Base-by-base conservation (phyloP, 92 coral and sea anemone species). In the Micromussa lordhowensis region DNA sequence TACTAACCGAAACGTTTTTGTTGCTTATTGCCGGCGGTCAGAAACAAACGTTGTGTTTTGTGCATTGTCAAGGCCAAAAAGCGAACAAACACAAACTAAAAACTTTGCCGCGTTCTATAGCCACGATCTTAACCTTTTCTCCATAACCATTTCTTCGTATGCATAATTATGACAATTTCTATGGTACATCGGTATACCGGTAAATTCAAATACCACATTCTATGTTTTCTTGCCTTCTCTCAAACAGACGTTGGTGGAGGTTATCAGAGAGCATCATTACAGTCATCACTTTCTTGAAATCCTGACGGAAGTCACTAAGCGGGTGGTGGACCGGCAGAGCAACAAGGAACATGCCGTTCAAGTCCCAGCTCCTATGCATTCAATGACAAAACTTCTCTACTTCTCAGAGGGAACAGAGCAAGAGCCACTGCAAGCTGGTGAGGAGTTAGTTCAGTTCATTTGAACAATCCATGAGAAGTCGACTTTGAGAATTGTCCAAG, bases 291-390 rank as follows among this genome's bases (percentile, higher is more conserved):
- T 88, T 57, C 77, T 93, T 58, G 96, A 91, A 6, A 84, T 93
- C 24, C 78, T 93, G 75, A 91, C 94, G 0, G 82, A 82, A 28
- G 96, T 91, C 26, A 93, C 92, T 85, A 83, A 79, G 58, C 77
- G 24, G 31, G 93, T 93, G 26, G 94, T 78, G 24, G 91, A 82
- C 21, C 54, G 18, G n/a, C 83, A 58, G 49, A 79, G 73, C 32
- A 40, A 77, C 18, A 53, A 14, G 49, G 68, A 26, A 11, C 10
- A 82, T 51, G 36, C 19, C 4, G 73, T 74, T 29, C 93, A 87
- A 31, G 85, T 87, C 19, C 88, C 93, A 32, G 85, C 88, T 34
- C 83, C 93, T 0, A 18, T 75, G 34, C 80, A 86, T 86, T 86
- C 93, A 2, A 71, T 91, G 79, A 71, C 87, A 19, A 78, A 79